Base-by-base conservation (phyloP, 2,797 vertebrate genomes). In the Chaetodon trifasciatus region DNA sequence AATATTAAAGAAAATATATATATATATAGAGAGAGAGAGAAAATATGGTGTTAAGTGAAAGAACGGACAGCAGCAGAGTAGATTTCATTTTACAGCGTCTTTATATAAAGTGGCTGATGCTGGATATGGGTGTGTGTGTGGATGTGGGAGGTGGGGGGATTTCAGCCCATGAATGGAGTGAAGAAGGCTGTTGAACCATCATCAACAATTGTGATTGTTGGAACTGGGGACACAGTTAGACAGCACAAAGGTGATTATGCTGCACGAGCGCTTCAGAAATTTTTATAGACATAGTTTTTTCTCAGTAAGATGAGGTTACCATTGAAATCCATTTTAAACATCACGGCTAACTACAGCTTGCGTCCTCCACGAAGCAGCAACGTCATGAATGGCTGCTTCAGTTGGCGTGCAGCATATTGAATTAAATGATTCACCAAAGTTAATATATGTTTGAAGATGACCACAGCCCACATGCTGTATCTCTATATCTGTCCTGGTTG, bases 181-280 rank as follows among this genome's bases (percentile, higher is more conserved):
- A 32, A 32, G 28, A 32, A 32, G 28, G 28, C 28, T 32, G 2
- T 32, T 32, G 28, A 32, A 32, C 4, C 28, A 32, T 32, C 4
- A 32, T 32, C 28, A 32, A 32, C 53, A 17, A 8, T 16, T 28
- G 11, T 37, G 58, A 40, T 49, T 53, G 61, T 50, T 28, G 15
- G 58, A 42, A 76, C 53, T 50, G 24, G 19, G 58, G 42, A 76
- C 53, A 19, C 19, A 32, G 60, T 42, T 53, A 47, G 52, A 64
- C 64, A 68, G 44, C 75, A 81, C 42, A 69, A 76, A 72, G 9
- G 11, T 74, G 42, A 57, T 39, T 58, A 47, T 65, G 63, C 67
- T 55, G 71, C 17, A 69, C 23, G 11, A 68, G 17, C 53, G 47
- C 37, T 81, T 68, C 42, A 63, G 53, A 49, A 52, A 50, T 52